These are phyloP conservation scores for Danio jaintianensis DNA, from an alignment of 2,797 vertebrate genomes.

Conservation along the genomic window DNA sequence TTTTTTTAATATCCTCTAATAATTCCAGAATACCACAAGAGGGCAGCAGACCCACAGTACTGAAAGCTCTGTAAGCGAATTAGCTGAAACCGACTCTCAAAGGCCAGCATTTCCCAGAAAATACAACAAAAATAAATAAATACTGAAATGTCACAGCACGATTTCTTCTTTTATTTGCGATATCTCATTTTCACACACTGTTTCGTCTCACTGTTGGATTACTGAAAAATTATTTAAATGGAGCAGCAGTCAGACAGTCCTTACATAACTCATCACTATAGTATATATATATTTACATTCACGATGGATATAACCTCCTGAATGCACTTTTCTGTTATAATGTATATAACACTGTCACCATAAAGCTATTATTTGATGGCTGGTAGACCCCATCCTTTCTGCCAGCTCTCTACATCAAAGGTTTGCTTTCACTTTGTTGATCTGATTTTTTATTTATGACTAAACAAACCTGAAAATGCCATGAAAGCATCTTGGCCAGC, in stretches of 20 bases:
- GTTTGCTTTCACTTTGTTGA: slow-evolving; percentile 46
- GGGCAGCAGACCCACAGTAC: slow-evolving; percentile 69
- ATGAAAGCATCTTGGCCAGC: slow-evolving; percentile 51
- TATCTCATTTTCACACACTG: neutral
- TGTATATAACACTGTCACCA: neutral
- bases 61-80: neutral
- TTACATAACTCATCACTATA: neutral
- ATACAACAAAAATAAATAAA: neutral
- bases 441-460: slow-evolving; percentile 56
- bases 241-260: neutral
- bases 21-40: slow-evolving; percentile 60
- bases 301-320: neutral
- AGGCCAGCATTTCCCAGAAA: neutral
- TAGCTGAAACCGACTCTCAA: neutral
- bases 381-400: slow-evolving; percentile 24
- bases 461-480: slow-evolving; percentile 57
- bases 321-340: neutral
- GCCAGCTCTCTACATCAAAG: slow-evolving; percentile 54
- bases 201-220: neutral
- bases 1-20: neutral
- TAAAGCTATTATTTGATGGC: slow-evolving; percentile 28
- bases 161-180: neutral
- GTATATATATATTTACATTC: neutral
- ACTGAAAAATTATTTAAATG: neutral
- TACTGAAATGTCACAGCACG: neutral